A percentile compares a stretch with the other conserved stretches of the same genome.
Conservation (phyloP, 2,888 invertebrate species). For the Cataglyphis albicans region DNA sequence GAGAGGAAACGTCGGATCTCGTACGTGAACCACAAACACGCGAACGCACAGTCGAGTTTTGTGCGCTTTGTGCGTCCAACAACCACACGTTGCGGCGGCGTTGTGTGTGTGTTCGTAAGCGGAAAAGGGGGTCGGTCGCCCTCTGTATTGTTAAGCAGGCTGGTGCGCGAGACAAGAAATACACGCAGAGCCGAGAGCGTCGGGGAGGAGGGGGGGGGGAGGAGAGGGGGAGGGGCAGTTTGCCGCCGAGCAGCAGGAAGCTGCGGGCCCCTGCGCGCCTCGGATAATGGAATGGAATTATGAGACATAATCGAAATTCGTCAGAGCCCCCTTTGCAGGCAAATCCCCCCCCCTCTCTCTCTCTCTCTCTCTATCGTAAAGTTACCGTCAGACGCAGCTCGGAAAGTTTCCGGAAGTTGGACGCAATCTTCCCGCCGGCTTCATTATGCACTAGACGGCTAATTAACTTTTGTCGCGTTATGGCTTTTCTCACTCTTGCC, state of each 20-base stretch:
- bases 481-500: slow-evolving; percentile 9
- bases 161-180: slow-evolving; percentile 72
- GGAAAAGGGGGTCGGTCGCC: slow-evolving; percentile 76
- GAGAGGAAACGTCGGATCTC: slow-evolving; percentile 78
- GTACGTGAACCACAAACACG: slow-evolving; percentile 60
- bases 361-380: slow-evolving; percentile 1
- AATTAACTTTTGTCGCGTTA: slow-evolving; percentile 37
- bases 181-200: slow-evolving; percentile 57
- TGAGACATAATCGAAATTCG: slow-evolving; percentile 61
- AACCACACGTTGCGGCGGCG: slow-evolving; percentile 17
- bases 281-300: slow-evolving; percentile 53
- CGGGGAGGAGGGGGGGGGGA: background rate
- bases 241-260: slow-evolving; percentile 11
- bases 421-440: slow-evolving; percentile 40
- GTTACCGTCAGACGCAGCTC: slow-evolving; percentile 59
- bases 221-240: background rate
- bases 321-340: slow-evolving; percentile 53
- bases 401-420: slow-evolving; percentile 47
- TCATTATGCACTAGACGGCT: slow-evolving; percentile 30
- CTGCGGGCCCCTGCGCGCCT: background rate
- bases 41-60: slow-evolving; percentile 62
- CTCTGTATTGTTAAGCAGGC: slow-evolving; percentile 69
- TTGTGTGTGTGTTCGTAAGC: slow-evolving; percentile 62
- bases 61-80: slow-evolving; percentile 67
- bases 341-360: background rate